Evolutionary conservation across 1,140 invertebrate species (phyloP).

Genomic region (Atopsyche davidsoni): DNA sequence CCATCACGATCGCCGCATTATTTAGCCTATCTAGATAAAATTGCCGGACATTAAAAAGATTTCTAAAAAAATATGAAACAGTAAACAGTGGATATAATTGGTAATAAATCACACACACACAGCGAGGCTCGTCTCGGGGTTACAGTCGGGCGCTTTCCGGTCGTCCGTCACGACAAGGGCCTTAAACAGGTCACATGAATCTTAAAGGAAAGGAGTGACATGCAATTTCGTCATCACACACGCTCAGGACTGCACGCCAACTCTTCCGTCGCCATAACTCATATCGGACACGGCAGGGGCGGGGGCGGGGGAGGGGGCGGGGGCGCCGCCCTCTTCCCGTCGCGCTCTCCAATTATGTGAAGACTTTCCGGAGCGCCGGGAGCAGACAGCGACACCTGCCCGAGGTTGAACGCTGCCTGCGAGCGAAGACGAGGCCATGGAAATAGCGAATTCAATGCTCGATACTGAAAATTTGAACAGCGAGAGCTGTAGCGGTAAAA

Average conservation of each 20-base stretch:
- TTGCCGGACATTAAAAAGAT: too few species aligned
- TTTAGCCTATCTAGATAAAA: too few species aligned
- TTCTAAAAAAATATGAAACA: too few species aligned
- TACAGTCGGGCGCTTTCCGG: constrained; percentile 25
- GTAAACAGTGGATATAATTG: constrained; percentile 27
- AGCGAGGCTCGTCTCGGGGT: not conserved
- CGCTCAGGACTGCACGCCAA: constrained; percentile 29
- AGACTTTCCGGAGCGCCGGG: too few species aligned
- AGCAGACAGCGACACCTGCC: too few species aligned
- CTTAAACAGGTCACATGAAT: constrained; percentile 31
- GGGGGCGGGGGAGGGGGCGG: constrained; percentile 13
- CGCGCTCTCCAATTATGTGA: too few species aligned
- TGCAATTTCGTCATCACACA: constrained; percentile 32
- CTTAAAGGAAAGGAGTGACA: constrained; percentile 30
- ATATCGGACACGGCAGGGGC: constrained; percentile 27
- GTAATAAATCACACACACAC: constrained; percentile 27
- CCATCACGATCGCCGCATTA: too few species aligned
- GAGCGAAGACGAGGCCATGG: too few species aligned
- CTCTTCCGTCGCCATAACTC: constrained; percentile 30
- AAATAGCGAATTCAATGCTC: too few species aligned
- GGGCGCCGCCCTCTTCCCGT: not conserved
- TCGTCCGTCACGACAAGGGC: constrained; percentile 28
- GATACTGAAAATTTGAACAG: too few species aligned
- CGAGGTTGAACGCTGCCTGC: too few species aligned
- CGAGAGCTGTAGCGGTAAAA: too few species aligned